These are phyloP conservation scores for Elaphurus davidianus DNA, from an alignment of 2,113 vertebrate species.

Conservation along the genomic window DNA sequence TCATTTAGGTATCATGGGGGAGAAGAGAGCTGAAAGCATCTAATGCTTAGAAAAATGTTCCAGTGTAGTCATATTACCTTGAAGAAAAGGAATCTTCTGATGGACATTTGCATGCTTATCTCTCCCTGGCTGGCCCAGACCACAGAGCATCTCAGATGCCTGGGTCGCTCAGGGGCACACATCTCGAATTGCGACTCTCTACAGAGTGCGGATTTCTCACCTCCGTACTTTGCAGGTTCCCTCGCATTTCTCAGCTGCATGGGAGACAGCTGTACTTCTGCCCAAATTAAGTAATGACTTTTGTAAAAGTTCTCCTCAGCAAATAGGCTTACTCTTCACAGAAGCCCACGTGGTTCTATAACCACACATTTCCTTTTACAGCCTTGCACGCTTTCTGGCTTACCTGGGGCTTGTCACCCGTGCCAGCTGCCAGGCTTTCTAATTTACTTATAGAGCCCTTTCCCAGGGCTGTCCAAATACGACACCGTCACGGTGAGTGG, in stretches of 20 bases:
- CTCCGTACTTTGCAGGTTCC: not conserved
- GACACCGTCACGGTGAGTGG: rapidly evolving
- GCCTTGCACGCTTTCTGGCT: not conserved
- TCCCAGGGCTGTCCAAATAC: not conserved
- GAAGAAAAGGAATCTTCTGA: not conserved
- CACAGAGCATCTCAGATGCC: not conserved
- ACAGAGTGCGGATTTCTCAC: not conserved
- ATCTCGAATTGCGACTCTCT: not conserved
- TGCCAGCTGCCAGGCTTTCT: not conserved
- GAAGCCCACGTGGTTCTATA: not conserved
- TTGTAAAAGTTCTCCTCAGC: not conserved
- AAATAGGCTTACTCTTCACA: not conserved
- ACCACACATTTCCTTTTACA: rapidly evolving
- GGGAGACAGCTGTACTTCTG: not conserved
- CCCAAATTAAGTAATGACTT: not conserved
- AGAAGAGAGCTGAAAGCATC: not conserved
- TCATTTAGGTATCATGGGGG: not conserved
- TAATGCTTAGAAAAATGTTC: not conserved
- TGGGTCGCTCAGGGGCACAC: rapidly evolving
- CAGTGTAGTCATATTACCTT: not conserved
- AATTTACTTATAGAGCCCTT: not conserved
- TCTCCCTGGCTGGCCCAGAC: not conserved
- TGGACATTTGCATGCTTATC: not conserved
- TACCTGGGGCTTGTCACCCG: not conserved
- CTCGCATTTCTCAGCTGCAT: not conserved